Base-by-base conservation (phyloP, 2,797 vertebrate species). In the Sebastolobus altivelis region DNA sequence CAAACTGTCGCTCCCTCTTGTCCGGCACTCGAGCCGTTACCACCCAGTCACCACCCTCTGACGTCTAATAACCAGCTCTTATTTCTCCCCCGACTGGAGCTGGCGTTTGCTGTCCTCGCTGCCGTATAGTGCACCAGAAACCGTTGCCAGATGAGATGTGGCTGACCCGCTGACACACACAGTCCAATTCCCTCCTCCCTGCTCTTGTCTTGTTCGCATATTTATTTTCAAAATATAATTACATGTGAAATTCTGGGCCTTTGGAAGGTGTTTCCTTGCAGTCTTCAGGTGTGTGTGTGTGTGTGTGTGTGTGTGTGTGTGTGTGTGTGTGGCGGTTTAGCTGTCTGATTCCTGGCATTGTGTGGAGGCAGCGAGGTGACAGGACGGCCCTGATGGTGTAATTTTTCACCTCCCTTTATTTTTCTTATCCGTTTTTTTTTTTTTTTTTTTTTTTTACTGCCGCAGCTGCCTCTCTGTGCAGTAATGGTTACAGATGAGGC, bases 401-500 rank as follows among this genome's bases (percentile, higher is more conserved):
- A 84, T 89, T 91, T 93, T 92, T 92, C 93, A 89, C 79, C 84
- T 72, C 69, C 72, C 91, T 89, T 49, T 93, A 89, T 93, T 91
- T 91, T 89, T 83, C 81, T 90, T 90, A 72, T 85, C 52, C 82
- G 0, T 35, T n/a, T n/a, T 80, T 70, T 81, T 83, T 29, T 79
- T 61, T 79, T 81, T 79, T 75, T 68, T 59, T 52, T 35, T 82
- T 81, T 76, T 65, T 49, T 55, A 22, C 70, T 61, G 69, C 72
- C 5, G 56, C 90, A 91, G 91, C 92, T 92, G 92, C 88, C 86
- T 92, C 78, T 79, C 83, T 3, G 65, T 72, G 81, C 86, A 62
- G 77, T 94, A 92, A 94, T 94, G 85, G 91, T 92, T 94, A 93
- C 90, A 90, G 93, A 94, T 94, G 91, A 92, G 90, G 91, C 88